Conservation (phyloP, 1,140 invertebrate species). For the Brachionus manjavacas region DNA sequence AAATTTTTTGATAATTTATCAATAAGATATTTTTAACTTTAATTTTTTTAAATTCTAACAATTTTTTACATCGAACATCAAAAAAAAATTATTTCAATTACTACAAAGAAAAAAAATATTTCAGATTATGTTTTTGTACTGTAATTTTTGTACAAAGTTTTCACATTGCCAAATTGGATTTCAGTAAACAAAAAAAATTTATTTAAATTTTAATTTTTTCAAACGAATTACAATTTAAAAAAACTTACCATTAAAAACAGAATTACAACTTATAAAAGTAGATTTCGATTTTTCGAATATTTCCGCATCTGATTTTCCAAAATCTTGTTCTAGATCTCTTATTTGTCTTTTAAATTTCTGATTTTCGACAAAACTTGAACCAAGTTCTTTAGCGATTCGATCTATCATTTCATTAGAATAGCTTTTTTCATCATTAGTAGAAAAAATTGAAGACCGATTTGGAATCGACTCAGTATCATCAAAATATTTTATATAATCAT, state of each 20-base stretch:
- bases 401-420: conserved; percentile 11
- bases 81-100: too few relatives aligned
- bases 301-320: neutral
- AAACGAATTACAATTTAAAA: too few relatives aligned
- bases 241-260: conserved; percentile 20
- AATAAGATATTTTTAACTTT: too few relatives aligned
- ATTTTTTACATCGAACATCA: too few relatives aligned
- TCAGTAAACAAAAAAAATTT: too few relatives aligned
- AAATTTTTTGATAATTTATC: too few relatives aligned
- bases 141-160: too few relatives aligned
- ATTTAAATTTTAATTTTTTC: too few relatives aligned
- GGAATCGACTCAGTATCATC: neutral
- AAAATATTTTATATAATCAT: neutral
- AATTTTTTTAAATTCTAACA: too few relatives aligned
- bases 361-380: conserved; percentile 11
- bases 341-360: neutral
- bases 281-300: neutral
- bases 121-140: too few relatives aligned
- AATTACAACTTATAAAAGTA: conserved; percentile 1
- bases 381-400: neutral
- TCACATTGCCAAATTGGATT: too few relatives aligned
- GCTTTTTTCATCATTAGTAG: neutral
- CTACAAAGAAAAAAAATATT: too few relatives aligned
- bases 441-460: neutral
- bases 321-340: neutral